A percentile compares a stretch with the other conserved stretches of the same genome.
Evolutionary conservation across 1,140 invertebrate genomes (phyloP).

Genomic region (Brachionus asplanchnoidis): DNA sequence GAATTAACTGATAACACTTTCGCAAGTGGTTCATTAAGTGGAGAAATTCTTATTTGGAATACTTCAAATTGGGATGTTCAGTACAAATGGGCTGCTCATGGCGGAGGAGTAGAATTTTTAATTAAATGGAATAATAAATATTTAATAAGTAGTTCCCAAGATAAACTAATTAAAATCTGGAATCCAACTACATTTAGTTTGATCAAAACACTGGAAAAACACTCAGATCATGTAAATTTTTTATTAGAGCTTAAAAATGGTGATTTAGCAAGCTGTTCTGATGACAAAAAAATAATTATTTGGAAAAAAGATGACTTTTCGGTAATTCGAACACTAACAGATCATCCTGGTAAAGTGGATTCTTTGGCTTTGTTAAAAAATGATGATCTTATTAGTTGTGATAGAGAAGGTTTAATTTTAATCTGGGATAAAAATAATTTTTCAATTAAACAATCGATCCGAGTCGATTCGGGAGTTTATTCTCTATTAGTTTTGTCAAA

Average conservation of each 20-base stretch:
- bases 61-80: background rate
- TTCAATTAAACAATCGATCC: background rate
- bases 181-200: background rate
- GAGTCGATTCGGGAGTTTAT: background rate
- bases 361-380: background rate
- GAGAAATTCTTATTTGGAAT: background rate
- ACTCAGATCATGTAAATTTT: background rate
- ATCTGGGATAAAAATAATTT: background rate
- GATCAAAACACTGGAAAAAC: background rate
- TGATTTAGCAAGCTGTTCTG: background rate
- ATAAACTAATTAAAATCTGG: background rate
- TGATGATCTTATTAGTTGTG: background rate
- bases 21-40: background rate
- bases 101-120: background rate
- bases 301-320: background rate
- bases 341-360: background rate
- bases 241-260: background rate
- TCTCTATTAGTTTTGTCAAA: background rate
- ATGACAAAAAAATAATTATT: background rate
- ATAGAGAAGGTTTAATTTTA: background rate
- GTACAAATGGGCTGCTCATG: background rate
- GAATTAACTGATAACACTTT: background rate
- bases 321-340: background rate
- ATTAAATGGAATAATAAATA: background rate
- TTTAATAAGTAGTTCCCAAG: background rate